Conservation (phyloP, 35 echinoderm and acorn worm species). For the Hemicentrotus pulcherrimus region DNA sequence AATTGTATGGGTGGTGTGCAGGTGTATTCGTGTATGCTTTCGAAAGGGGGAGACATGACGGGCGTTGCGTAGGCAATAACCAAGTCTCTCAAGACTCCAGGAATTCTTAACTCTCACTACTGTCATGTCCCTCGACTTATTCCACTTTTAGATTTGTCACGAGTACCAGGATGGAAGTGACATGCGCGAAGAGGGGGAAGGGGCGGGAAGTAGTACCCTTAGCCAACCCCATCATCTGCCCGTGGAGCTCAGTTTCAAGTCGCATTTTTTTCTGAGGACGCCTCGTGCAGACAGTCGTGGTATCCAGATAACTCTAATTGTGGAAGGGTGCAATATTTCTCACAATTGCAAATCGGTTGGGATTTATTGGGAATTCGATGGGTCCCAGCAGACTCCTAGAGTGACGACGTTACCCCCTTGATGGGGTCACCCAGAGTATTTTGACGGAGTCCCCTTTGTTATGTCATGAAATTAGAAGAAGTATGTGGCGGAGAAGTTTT, state of each 20-base stretch:
- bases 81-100: background rate
- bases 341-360: conserved; percentile 32
- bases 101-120: background rate
- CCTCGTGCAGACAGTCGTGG: background rate
- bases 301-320: conserved; percentile 35
- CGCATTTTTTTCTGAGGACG: background rate
- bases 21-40: background rate
- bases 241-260: background rate
- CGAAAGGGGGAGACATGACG: background rate
- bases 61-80: background rate
- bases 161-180: background rate
- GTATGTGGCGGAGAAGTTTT: background rate
- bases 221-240: background rate
- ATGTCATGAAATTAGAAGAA: background rate
- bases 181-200: background rate
- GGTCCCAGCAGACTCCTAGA: background rate
- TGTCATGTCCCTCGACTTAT: background rate
- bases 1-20: background rate
- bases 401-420: conserved; percentile 35
- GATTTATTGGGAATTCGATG: conserved; percentile 38
- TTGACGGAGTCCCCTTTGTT: background rate
- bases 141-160: background rate
- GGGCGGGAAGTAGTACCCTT: background rate
- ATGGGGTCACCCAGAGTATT: conserved; percentile 9
- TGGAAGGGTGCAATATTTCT: conserved; percentile 42